phyloP scores from a whole-genome alignment of 2,113 vertebrate genomes.

The Nanorana parkeri region DNA sequence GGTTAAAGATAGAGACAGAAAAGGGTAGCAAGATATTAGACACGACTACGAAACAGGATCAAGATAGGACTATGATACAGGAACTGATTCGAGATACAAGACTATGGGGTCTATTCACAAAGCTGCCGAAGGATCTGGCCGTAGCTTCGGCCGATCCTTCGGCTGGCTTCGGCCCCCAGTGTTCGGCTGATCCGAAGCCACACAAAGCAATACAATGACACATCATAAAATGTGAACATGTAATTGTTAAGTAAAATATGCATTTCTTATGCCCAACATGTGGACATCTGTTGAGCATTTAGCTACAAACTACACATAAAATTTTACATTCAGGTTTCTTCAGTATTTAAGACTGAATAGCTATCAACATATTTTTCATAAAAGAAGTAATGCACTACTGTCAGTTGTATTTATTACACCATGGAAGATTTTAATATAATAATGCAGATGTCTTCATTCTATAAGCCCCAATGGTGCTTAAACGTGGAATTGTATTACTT shows the following conservation, averaged over 20 bases:
- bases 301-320: slow-evolving; percentile 75
- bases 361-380: slow-evolving; percentile 80
- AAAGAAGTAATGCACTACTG: slow-evolving; percentile 74
- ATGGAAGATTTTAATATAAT: slow-evolving; percentile 82
- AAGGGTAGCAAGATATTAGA: too few species aligned
- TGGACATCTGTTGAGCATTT: slow-evolving; percentile 74
- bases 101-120: too few species aligned
- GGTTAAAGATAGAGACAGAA: too few species aligned
- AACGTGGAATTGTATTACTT: slow-evolving; percentile 79
- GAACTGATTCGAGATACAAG: too few species aligned
- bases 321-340: slow-evolving; percentile 76
- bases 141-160: too few species aligned
- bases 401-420: slow-evolving; percentile 82
- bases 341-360: slow-evolving; percentile 76
- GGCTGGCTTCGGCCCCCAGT: too few species aligned
- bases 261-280: slow-evolving; percentile 66
- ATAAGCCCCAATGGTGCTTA: slow-evolving; percentile 80
- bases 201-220: slow-evolving; percentile 11
- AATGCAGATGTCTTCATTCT: slow-evolving; percentile 83
- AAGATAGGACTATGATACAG: too few species aligned
- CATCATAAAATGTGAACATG: slow-evolving; percentile 24
- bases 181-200: too few species aligned
- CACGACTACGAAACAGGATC: too few species aligned
- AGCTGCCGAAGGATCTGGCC: too few species aligned
- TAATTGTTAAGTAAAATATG: slow-evolving; percentile 70